These are phyloP conservation scores for Hypomecis punctinalis DNA, from an alignment of 2,888 invertebrate species.

Conservation along the genomic window DNA sequence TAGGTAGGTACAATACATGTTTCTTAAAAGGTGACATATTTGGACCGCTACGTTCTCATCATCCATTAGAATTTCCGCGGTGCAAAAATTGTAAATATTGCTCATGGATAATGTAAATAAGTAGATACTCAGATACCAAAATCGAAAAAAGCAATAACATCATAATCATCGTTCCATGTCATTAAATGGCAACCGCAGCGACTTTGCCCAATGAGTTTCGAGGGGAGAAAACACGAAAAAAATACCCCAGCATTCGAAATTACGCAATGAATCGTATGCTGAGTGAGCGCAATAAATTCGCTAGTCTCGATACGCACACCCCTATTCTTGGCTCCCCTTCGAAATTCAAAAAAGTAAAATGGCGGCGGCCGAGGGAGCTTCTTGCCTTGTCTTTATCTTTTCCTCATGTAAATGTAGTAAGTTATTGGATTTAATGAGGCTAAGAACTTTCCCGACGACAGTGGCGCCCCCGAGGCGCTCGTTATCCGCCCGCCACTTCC, in stretches of 20 bases:
- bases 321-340: conserved; percentile 68
- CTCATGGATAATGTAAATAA: too few relatives aligned
- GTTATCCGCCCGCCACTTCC: conserved; percentile 58
- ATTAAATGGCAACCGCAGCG: conserved; percentile 32
- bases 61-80: too few relatives aligned
- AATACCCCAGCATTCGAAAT: conserved; percentile 57
- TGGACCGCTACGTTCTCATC: too few relatives aligned
- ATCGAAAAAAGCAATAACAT: conserved; percentile 33
- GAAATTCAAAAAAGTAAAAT: conserved; percentile 77
- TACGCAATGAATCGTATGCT: conserved; percentile 78
- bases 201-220: conserved; percentile 36
- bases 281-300: conserved; percentile 74
- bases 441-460: conserved; percentile 76
- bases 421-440: conserved; percentile 76
- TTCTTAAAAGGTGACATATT: conserved; percentile 5
- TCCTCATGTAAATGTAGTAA: conserved; percentile 80
- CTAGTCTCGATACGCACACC: conserved; percentile 67
- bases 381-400: conserved; percentile 84
- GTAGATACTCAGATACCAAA: background rate
- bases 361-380: conserved; percentile 63
- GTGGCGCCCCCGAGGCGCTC: conserved; percentile 63
- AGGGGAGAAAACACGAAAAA: conserved; percentile 44
- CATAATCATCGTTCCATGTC: conserved; percentile 32
- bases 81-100: too few relatives aligned
- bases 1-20: background rate